phyloP scores from a whole-genome alignment of 1,140 invertebrate species.

The Drosophila sp. region DNA sequence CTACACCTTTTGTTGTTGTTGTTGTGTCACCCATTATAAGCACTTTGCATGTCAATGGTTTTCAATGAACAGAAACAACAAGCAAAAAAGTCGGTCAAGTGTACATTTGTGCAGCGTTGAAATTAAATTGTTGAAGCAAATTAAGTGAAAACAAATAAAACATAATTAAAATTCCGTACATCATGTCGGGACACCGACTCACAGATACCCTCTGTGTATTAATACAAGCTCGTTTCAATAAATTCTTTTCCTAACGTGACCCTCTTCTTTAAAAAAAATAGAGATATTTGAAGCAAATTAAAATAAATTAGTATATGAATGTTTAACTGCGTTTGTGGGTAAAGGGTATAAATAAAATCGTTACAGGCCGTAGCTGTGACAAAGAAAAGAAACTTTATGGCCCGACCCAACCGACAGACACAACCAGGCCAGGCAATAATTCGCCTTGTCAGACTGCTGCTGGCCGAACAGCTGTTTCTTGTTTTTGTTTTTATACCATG shows the following conservation, averaged over 20 bases:
- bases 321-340: too few relatives aligned
- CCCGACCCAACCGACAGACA: background rate
- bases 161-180: slow-evolving; percentile 60
- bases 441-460: slow-evolving; percentile 21
- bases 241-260: too few relatives aligned
- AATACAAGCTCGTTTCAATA: too few relatives aligned
- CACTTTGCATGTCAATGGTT: slow-evolving; percentile 42
- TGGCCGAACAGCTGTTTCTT: slow-evolving; percentile 57
- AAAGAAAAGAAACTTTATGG: background rate
- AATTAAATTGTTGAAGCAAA: slow-evolving; percentile 69
- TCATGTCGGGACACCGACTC: background rate
- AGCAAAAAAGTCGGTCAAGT: slow-evolving; percentile 63
- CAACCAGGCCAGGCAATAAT: slow-evolving; percentile 42
- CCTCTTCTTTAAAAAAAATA: too few relatives aligned
- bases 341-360: too few relatives aligned
- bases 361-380: background rate
- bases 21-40: slow-evolving; percentile 28
- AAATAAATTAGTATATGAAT: too few relatives aligned
- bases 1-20: background rate
- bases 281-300: too few relatives aligned
- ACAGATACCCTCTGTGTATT: background rate
- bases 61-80: slow-evolving; percentile 38
- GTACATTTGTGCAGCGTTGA: slow-evolving; percentile 58
- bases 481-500: background rate
- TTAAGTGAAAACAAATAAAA: slow-evolving; percentile 75